A percentile compares a stretch with the other conserved stretches of the same genome.
These are phyloP conservation scores for Heliconius aoede DNA, from an alignment of 2,888 invertebrate species.

Conservation along the genomic window DNA sequence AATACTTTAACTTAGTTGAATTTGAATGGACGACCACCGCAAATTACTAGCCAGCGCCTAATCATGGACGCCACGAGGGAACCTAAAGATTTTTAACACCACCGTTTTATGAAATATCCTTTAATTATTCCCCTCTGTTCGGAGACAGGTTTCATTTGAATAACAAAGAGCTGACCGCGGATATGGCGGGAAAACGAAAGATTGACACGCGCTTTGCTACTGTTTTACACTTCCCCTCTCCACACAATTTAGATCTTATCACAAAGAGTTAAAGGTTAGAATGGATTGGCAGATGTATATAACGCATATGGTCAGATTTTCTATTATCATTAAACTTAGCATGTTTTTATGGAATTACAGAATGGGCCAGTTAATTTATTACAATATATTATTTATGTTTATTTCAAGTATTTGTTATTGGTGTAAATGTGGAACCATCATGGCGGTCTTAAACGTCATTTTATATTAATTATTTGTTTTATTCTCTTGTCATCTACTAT, in stretches of 20 bases:
- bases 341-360: conserved; percentile 20
- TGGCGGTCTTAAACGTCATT: not conserved
- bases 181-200: conserved; percentile 66
- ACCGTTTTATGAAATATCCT: conserved; percentile 53
- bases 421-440: not conserved
- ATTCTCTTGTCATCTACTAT: too few species aligned
- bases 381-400: not conserved
- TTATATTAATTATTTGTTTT: too few species aligned
- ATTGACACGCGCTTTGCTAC: conserved; percentile 61
- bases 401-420: not conserved
- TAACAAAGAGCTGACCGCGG: conserved; percentile 66
- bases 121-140: conserved; percentile 71
- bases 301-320: conserved; percentile 15
- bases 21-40: not conserved
- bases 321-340: conserved; percentile 22
- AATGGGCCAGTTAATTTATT: not conserved
- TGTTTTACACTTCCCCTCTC: conserved; percentile 31
- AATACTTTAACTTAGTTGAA: not conserved
- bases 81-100: not conserved
- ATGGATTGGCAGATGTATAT: not conserved
- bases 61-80: not conserved
- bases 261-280: not conserved
- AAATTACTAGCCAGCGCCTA: not conserved
- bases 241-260: conserved; percentile 12
- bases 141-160: conserved; percentile 72